These are phyloP conservation scores for Patella ulyssiponensis DNA, from an alignment of 2,888 invertebrate species.

Conservation along the genomic window DNA sequence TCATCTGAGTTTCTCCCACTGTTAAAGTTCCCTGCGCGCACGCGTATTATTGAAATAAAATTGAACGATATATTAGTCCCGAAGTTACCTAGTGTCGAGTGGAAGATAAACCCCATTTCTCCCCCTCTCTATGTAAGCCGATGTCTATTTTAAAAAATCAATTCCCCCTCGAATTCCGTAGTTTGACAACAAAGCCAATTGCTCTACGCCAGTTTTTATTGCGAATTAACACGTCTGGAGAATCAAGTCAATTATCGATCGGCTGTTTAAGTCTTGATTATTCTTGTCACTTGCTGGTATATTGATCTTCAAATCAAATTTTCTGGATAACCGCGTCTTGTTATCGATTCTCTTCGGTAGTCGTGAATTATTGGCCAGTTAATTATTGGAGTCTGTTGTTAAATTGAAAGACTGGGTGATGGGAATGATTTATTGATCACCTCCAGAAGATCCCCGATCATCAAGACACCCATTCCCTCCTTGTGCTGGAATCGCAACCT, in stretches of 20 bases:
- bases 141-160: too few species aligned
- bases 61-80: too few species aligned
- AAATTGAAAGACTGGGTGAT: slow-evolving; percentile 7
- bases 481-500: background rate
- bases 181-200: slow-evolving; percentile 4
- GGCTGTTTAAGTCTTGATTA: slow-evolving; percentile 1
- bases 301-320: too few species aligned
- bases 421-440: slow-evolving; percentile 5
- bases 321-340: background rate
- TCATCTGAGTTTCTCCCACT: too few species aligned
- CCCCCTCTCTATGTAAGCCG: too few species aligned
- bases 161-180: too few species aligned
- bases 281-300: too few species aligned
- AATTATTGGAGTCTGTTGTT: slow-evolving; percentile 5
- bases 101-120: too few species aligned
- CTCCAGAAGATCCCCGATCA: background rate
- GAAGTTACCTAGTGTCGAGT: too few species aligned
- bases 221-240: background rate
- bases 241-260: slow-evolving; percentile 13
- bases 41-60: too few species aligned
- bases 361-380: slow-evolving; percentile 12
- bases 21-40: too few species aligned
- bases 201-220: background rate
- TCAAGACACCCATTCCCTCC: background rate
- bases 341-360: slow-evolving; percentile 5